Conservation (phyloP, 2,797 vertebrate species). For the Pseudomugil tenellus region DNA sequence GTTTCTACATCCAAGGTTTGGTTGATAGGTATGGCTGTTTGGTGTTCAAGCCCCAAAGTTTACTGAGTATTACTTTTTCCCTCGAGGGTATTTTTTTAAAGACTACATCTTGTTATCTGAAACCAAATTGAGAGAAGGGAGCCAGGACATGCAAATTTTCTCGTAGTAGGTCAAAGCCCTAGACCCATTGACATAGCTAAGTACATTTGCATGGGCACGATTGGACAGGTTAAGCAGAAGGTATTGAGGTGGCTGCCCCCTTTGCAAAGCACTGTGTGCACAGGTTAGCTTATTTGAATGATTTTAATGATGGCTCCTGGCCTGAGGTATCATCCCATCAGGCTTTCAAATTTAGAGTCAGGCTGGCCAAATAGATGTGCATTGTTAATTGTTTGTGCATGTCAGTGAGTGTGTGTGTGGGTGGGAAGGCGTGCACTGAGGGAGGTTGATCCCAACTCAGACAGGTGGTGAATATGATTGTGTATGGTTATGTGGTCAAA, state of each 20-base stretch:
- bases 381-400: slow-evolving; percentile 41
- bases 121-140: slow-evolving; percentile 73
- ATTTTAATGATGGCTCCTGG: slow-evolving; percentile 68
- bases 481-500: slow-evolving; percentile 35
- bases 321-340: slow-evolving; percentile 56
- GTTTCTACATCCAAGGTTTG: not conserved
- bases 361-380: slow-evolving; percentile 31
- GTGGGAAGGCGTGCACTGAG: slow-evolving; percentile 16
- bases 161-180: slow-evolving; percentile 55
- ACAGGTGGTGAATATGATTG: slow-evolving; percentile 28
- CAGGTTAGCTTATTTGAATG: slow-evolving; percentile 79
- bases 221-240: slow-evolving; percentile 75
- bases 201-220: slow-evolving; percentile 79
- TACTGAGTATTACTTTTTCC: slow-evolving; percentile 47
- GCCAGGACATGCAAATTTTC: slow-evolving; percentile 74
- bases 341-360: slow-evolving; percentile 51
- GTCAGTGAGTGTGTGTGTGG: slow-evolving; percentile 18
- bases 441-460: slow-evolving; percentile 37
- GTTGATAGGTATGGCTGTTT: not conserved
- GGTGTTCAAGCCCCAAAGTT: slow-evolving; percentile 5
- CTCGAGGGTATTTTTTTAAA: slow-evolving; percentile 68
- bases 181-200: slow-evolving; percentile 64
- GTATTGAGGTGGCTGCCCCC: slow-evolving; percentile 68
- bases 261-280: slow-evolving; percentile 81
- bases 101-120: slow-evolving; percentile 76